Base-by-base conservation (phyloP, 2,888 invertebrate species). In the Andrena flavipes region DNA sequence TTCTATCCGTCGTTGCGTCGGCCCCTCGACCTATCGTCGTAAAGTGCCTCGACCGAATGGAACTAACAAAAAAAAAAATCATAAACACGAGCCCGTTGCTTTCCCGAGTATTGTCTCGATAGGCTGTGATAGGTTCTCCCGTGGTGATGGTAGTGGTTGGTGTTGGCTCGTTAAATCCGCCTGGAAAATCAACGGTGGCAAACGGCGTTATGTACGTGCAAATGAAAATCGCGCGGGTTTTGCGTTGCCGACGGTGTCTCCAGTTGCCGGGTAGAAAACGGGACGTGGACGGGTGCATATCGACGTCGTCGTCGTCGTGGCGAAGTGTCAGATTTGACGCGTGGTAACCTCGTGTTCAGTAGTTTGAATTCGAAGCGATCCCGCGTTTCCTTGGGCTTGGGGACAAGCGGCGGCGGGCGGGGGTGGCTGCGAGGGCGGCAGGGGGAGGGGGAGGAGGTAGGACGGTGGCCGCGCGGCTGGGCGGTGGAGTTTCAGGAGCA, bases 331-430 rank as follows among this genome's bases (percentile, higher is more conserved):
- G 92, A 92, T 93, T 93, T 93, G 93, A 93, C 93, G 93, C 93
- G 93, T 93, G 94, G 91, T 93, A 93, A 93, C 93, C 93, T 93
- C 93, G 93, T 93, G 94, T 93, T 93, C 93, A 92, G 93, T 93
- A 92, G 93, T 93, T 94, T 93, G 93, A 93, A 94, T 94, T 94
- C 92, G 90, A 93, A 92, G 92, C 93, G 93, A 94, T 93, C 93
- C 93, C 93, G 93, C 93, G 93, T 93, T 94, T 93, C 92, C 93
- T 93, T 93, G 93, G 92, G 88, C 91, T 89, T 89, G 89, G 84
- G 76, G 84, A 87, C 84, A 82, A 84, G 78, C 77, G 80, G 69
- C 64, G 63, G 80, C 69, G 82, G 86, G 82, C 68, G 76, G 68
- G 65, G 73, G 80, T 68, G 29, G 72, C 63, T 72, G 67, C 83